phyloP scores from a whole-genome alignment of 2,113 vertebrate genomes.

The Boulengeromyrus knoepffleri region DNA sequence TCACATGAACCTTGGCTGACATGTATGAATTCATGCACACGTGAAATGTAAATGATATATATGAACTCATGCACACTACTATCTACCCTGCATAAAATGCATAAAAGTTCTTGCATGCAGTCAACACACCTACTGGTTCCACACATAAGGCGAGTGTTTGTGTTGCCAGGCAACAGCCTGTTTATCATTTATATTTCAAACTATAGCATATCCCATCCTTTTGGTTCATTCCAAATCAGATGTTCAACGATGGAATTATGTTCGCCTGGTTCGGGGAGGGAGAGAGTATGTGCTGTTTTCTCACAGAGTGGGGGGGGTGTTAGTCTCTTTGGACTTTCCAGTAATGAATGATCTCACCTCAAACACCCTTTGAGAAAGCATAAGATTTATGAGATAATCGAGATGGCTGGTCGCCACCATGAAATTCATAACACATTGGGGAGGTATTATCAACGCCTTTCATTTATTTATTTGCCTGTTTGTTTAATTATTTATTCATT shows the following conservation, averaged over 20 bases:
- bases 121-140: not conserved
- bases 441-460: not conserved
- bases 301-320: not conserved
- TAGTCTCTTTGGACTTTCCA: conserved; percentile 19
- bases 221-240: not conserved
- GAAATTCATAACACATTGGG: conserved; percentile 15
- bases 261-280: not conserved
- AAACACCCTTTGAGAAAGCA: conserved; percentile 7
- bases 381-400: conserved; percentile 22
- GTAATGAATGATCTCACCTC: conserved; percentile 22
- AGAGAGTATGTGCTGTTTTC: conserved; percentile 9
- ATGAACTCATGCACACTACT: not conserved
- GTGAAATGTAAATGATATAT: not conserved
- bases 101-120: not conserved
- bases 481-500: not conserved
- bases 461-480: not conserved
- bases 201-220: not conserved
- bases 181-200: not conserved
- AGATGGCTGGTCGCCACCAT: conserved; percentile 11
- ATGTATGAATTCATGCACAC: not conserved
- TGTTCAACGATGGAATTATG: not conserved
- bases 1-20: not conserved
- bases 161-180: conserved; percentile 3
- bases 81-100: not conserved
- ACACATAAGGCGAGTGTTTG: not conserved